Evolutionary conservation across 2,113 vertebrate genomes (phyloP).

Genomic region (Arenaria interpres): DNA sequence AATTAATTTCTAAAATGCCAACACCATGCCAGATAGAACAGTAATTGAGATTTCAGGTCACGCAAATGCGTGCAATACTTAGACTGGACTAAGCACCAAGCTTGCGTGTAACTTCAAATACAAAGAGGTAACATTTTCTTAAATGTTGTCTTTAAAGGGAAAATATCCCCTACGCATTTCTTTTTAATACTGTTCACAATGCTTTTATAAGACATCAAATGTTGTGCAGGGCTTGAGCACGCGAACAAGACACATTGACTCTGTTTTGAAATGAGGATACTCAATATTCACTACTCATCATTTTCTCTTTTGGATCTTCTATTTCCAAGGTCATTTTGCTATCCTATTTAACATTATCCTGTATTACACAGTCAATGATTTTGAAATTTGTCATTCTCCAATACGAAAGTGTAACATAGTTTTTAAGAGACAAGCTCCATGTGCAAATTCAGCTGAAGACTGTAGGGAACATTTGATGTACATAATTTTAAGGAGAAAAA

Average conservation of each 20-base stretch:
- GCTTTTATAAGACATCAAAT: background rate
- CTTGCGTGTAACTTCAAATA: background rate
- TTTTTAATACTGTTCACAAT: background rate
- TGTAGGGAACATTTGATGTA: background rate
- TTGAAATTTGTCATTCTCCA: background rate
- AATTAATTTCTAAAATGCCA: background rate
- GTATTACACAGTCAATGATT: background rate
- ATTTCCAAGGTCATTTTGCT: background rate
- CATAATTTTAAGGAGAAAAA: background rate
- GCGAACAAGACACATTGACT: background rate
- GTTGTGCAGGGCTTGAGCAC: background rate
- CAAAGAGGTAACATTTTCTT: background rate
- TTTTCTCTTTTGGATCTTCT: background rate
- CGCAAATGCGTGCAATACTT: background rate
- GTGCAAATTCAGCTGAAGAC: background rate
- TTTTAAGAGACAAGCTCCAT: background rate
- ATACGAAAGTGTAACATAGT: background rate
- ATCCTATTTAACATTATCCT: background rate
- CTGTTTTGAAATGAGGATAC: background rate
- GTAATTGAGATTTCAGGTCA: background rate
- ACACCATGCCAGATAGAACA: background rate
- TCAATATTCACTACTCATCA: background rate
- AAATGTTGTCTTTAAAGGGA: background rate
- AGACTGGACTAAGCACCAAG: background rate
- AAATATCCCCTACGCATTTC: background rate